A percentile compares a stretch with the other conserved stretches of the same genome.
These are phyloP conservation scores for Origma solitaria DNA, from an alignment of 2,113 vertebrate genomes.

Conservation along the genomic window DNA sequence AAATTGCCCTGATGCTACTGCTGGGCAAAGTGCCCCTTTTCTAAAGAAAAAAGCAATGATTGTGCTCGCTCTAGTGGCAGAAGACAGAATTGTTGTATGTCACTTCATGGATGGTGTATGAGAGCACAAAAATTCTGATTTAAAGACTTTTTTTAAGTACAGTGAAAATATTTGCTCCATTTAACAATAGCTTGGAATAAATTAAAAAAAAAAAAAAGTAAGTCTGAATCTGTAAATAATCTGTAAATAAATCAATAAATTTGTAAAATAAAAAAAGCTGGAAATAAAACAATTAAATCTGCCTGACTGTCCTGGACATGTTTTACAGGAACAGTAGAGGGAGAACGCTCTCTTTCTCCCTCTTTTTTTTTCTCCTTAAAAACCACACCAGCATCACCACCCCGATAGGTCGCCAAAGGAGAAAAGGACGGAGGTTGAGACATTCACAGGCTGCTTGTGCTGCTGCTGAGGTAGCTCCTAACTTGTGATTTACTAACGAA, in stretches of 20 bases:
- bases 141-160: neutral
- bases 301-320: neutral
- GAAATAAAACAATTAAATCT: neutral
- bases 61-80: neutral
- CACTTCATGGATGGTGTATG: fast-evolving
- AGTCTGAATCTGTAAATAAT: neutral
- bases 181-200: neutral
- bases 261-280: neutral
- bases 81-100: neutral
- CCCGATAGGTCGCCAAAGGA: neutral
- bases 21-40: neutral
- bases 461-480: neutral
- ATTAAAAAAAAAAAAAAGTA: neutral
- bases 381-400: neutral
- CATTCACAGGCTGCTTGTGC: neutral
- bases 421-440: neutral
- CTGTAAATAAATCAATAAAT: neutral
- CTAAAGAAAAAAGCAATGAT: neutral
- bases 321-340: neutral
- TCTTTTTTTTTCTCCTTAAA: neutral
- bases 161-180: neutral
- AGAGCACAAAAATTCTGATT: neutral
- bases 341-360: neutral
- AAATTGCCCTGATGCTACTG: neutral
- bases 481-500: neutral